Conservation (phyloP, 1,140 invertebrate genomes). For the Leptonema lineaticorne region DNA sequence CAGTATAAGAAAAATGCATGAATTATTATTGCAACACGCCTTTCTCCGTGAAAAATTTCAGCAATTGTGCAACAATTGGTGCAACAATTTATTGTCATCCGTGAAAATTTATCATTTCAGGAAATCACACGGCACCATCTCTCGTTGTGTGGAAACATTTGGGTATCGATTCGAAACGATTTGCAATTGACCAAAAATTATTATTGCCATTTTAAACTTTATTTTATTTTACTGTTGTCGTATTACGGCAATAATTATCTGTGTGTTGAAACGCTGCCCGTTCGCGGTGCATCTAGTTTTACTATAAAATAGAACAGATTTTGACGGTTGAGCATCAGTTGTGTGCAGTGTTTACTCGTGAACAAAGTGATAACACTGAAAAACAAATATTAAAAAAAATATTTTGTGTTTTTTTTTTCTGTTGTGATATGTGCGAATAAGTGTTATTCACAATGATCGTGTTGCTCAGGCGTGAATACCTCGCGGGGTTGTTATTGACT, state of each 20-base stretch:
- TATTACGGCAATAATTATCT: neutral
- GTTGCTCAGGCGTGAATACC: neutral
- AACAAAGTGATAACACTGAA: too few species aligned
- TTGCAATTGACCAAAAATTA: neutral
- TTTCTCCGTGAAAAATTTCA: slow-evolving; percentile 6
- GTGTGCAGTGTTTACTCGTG: neutral
- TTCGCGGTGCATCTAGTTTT: slow-evolving; percentile 7
- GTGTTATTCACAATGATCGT: neutral
- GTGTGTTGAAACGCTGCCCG: neutral
- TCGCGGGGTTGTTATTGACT: neutral
- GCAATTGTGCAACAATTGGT: neutral
- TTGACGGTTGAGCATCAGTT: neutral
- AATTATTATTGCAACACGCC: neutral
- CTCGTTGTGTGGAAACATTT: neutral
- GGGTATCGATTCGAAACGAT: neutral
- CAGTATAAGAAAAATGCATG: too few species aligned
- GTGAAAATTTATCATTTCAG: neutral
- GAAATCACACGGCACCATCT: slow-evolving; percentile 8
- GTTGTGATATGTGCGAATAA: neutral
- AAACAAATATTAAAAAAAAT: neutral
- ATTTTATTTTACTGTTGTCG: neutral
- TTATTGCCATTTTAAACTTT: too few species aligned
- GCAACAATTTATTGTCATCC: slow-evolving; percentile 6
- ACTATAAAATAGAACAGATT: neutral
- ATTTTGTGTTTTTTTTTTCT: neutral